These are phyloP conservation scores for Cecidostiba fungosa DNA, from an alignment of 2,888 invertebrate species.

Conservation along the genomic window DNA sequence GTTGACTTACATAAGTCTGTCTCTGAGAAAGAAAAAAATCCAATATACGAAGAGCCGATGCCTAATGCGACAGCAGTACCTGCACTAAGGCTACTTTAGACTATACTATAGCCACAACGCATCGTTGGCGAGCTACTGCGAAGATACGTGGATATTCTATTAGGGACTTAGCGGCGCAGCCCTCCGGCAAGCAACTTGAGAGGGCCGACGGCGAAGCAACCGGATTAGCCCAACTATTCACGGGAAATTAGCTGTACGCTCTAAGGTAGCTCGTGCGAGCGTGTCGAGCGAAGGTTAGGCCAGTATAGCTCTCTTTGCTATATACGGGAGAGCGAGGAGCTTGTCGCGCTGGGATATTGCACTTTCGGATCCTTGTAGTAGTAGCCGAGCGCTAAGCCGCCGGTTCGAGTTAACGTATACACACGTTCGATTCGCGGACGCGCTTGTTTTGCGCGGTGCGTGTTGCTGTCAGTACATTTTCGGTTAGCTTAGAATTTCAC, in stretches of 20 bases:
- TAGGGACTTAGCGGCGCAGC: constrained; percentile 35
- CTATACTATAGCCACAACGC: neutral
- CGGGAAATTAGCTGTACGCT: constrained; percentile 49
- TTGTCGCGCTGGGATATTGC: constrained; percentile 53
- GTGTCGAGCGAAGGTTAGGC: neutral
- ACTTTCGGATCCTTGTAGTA: constrained; percentile 47
- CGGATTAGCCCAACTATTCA: constrained; percentile 56
- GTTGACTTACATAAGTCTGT: neutral
- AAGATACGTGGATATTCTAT: constrained; percentile 43
- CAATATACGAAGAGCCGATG: too few relatives aligned
- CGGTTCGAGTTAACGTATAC: constrained; percentile 9
- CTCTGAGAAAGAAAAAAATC: neutral
- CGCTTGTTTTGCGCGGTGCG: neutral
- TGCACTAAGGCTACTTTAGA: neutral
- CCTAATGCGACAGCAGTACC: too few relatives aligned
- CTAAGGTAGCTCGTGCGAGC: constrained; percentile 18
- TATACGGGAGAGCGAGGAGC: neutral
- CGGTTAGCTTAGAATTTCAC: neutral
- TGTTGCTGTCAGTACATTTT: neutral
- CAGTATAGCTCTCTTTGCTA: constrained; percentile 25
- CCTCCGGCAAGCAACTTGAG: neutral
- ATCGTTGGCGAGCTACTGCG: neutral
- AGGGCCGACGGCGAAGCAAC: constrained; percentile 22
- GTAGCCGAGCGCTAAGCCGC: constrained; percentile 36
- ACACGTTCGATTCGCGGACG: constrained; percentile 21